These are phyloP conservation scores for Scophthalmus maximus DNA, from an alignment of 2,113 vertebrate species.

Conservation along the genomic window DNA sequence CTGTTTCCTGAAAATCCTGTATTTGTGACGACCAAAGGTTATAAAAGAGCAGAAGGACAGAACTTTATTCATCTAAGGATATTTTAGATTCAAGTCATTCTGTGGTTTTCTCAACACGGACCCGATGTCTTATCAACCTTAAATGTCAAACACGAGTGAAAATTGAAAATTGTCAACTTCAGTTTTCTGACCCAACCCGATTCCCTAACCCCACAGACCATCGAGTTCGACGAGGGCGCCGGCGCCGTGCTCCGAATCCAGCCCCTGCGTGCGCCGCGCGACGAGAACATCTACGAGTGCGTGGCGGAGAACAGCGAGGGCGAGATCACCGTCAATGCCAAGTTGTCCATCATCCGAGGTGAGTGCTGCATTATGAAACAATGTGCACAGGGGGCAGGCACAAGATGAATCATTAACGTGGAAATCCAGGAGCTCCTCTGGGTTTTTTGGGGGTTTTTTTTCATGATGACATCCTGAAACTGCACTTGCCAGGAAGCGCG, in stretches of 20 bases:
- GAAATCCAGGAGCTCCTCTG: slow-evolving; percentile 27
- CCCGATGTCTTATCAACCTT: not conserved
- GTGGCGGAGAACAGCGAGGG: slow-evolving; percentile 92
- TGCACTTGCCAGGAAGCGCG: not conserved
- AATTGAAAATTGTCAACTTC: not conserved
- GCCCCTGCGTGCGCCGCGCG: slow-evolving; percentile 93
- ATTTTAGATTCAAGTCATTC: too few relatives aligned
- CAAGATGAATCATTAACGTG: slow-evolving; percentile 43
- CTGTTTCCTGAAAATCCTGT: slow-evolving; percentile 7
- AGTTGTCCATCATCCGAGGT: slow-evolving; percentile 98
- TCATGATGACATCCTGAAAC: slow-evolving; percentile 28
- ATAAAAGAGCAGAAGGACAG: not conserved
- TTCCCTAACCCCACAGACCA: slow-evolving; percentile 83
- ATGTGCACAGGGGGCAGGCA: slow-evolving; percentile 25
- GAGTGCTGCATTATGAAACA: slow-evolving; percentile 58
- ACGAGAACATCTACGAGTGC: slow-evolving; percentile 97
- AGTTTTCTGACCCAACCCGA: not conserved
- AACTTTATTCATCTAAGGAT: not conserved
- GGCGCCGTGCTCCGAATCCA: slow-evolving; percentile 96
- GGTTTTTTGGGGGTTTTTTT: slow-evolving; percentile 18
- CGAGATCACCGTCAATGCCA: slow-evolving; percentile 92
- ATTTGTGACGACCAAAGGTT: slow-evolving; percentile 1
- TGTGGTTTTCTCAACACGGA: too few relatives aligned
- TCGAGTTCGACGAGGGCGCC: slow-evolving; percentile 96
- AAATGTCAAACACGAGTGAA: not conserved